Conservation (phyloP, 2,888 invertebrate genomes). For the Drosophila histrio region DNA sequence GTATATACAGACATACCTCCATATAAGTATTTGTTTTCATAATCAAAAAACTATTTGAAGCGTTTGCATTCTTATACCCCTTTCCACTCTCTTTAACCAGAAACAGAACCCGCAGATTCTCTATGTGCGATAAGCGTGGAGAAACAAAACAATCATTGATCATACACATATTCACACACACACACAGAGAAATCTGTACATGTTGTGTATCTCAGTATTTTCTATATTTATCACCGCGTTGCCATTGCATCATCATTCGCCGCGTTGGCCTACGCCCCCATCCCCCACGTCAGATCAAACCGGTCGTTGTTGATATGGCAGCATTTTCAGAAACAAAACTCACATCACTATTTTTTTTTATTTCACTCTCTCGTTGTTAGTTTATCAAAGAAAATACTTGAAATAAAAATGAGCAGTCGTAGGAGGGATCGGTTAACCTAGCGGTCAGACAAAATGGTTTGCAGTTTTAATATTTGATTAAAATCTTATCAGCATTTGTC, state of each 20-base stretch:
- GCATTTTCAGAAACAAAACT: conserved; percentile 7
- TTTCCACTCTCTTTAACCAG: neutral
- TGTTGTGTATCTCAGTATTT: conserved; percentile 11
- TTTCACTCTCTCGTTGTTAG: neutral
- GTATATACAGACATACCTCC: neutral
- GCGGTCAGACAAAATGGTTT: conserved; percentile 2
- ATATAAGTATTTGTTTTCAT: neutral
- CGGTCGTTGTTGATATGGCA: conserved; percentile 29
- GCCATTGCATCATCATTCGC: conserved; percentile 67
- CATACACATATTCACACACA: neutral
- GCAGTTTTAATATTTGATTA: conserved; percentile 7
- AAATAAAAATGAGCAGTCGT: neutral
- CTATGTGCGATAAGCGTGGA: conserved; percentile 41
- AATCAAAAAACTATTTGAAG: conserved; percentile 9
- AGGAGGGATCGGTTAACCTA: neutral
- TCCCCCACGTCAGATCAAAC: conserved; percentile 26
- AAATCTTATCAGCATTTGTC: conserved; percentile 29
- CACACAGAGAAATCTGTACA: neutral
- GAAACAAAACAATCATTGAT: conserved; percentile 38
- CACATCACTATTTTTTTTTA: neutral
- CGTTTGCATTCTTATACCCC: neutral
- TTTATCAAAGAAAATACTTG: conserved; percentile 1
- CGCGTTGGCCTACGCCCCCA: conserved; percentile 43
- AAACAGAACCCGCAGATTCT: conserved; percentile 14
- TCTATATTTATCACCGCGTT: conserved; percentile 69